Conservation (phyloP, 2,113 vertebrate species). For the Dipodomys ordii region DNA sequence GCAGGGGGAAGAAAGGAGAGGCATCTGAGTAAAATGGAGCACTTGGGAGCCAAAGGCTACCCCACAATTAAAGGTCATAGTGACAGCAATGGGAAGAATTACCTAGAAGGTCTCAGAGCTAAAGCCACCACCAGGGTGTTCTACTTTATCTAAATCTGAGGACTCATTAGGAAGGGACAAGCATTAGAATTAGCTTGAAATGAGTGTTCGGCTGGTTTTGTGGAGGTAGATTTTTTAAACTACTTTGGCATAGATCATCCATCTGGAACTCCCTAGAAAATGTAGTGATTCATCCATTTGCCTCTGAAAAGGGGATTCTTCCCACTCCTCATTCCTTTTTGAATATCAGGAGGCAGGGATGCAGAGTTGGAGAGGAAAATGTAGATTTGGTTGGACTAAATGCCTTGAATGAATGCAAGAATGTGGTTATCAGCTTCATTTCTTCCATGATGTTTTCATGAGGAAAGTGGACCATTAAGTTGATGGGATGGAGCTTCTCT, state of each 20-base stretch:
- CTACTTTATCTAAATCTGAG: not conserved
- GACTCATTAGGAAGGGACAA: not conserved
- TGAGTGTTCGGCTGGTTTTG: no score
- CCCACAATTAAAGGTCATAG: rapidly evolving
- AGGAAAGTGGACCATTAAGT: not conserved
- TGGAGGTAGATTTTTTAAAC: not conserved
- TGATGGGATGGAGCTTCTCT: not conserved
- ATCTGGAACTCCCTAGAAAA: not conserved
- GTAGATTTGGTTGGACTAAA: not conserved
- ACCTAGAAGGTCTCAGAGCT: no score
- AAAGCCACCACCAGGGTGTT: not conserved
- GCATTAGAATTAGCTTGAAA: not conserved
- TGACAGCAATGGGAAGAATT: not conserved
- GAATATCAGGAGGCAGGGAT: not conserved
- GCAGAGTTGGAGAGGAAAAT: not conserved
- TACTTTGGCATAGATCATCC: not conserved
- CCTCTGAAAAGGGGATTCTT: not conserved
- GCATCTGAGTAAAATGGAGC: not conserved
- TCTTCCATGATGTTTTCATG: not conserved
- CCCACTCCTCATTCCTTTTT: rapidly evolving
- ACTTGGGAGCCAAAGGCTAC: rapidly evolving
- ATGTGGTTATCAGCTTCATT: not conserved
- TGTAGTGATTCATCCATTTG: not conserved
- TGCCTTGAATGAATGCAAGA: not conserved
- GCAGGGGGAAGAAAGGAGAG: not conserved